Evolutionary conservation across 2,888 invertebrate species (phyloP).

Genomic region (Pandemis corylana): DNA sequence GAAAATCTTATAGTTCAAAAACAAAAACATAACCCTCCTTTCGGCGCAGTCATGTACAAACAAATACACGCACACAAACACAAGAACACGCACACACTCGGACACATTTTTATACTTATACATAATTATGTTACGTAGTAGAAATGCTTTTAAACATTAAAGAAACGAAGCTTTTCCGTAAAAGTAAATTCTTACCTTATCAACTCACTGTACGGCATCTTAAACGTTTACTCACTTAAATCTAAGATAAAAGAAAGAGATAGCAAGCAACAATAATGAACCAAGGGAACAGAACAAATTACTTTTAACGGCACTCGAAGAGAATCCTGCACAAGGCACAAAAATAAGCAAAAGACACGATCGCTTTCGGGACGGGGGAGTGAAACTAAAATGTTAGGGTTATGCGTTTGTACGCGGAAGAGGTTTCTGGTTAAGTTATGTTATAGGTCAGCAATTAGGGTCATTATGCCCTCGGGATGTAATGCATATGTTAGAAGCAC

Average conservation of each 20-base stretch:
- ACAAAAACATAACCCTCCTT: too few species aligned
- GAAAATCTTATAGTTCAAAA: too few species aligned
- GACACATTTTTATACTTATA: too few species aligned
- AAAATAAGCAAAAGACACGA: slow-evolving; percentile 29
- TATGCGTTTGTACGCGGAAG: slow-evolving; percentile 12
- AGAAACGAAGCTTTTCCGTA: not conserved
- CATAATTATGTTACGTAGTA: too few species aligned
- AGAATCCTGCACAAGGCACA: slow-evolving; percentile 8
- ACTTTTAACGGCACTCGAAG: slow-evolving; percentile 32
- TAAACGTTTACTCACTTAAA: not conserved
- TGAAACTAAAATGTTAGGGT: slow-evolving; percentile 30
- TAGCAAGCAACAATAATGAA: slow-evolving; percentile 25
- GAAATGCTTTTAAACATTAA: too few species aligned
- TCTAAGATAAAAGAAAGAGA: slow-evolving; percentile 2
- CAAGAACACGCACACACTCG: too few species aligned
- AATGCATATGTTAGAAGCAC: not conserved
- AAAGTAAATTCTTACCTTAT: not conserved
- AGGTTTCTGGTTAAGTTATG: not conserved
- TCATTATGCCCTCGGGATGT: not conserved
- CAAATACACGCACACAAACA: too few species aligned
- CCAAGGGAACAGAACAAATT: slow-evolving; percentile 28
- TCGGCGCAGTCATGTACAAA: too few species aligned
- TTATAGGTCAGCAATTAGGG: slow-evolving; percentile 4
- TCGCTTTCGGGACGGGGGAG: slow-evolving; percentile 36
- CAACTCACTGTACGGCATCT: not conserved